Evolutionary conservation across 2,888 invertebrate genomes (phyloP).

Genomic region (Caenorhabditis uteleia): DNA sequence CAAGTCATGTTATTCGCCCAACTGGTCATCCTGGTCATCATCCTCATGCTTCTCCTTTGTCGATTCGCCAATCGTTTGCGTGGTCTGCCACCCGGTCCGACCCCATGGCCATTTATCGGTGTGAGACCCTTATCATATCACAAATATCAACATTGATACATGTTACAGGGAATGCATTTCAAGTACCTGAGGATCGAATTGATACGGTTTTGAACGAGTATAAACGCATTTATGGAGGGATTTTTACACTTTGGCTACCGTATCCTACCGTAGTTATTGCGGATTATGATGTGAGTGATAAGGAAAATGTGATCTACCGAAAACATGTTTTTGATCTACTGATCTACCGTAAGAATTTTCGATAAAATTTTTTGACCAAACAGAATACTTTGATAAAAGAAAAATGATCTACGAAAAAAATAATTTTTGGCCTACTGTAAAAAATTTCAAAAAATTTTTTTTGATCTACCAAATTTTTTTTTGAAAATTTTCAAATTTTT

Average conservation of each 20-base stretch:
- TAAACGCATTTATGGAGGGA: slow-evolving; percentile 39
- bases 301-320: background rate
- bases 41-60: slow-evolving; percentile 37
- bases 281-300: slow-evolving; percentile 43
- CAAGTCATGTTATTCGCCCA: slow-evolving; percentile 31
- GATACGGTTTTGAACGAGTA: slow-evolving; percentile 35
- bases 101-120: slow-evolving; percentile 47
- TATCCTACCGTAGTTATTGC: slow-evolving; percentile 45
- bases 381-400: too few species aligned
- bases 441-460: too few species aligned
- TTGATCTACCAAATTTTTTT: too few species aligned
- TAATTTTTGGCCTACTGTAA: too few species aligned
- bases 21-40: slow-evolving; percentile 28
- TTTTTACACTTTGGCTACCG: slow-evolving; percentile 50
- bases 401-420: too few species aligned
- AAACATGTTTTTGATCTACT: background rate
- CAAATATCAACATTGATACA: background rate
- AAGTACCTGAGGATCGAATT: slow-evolving; percentile 28
- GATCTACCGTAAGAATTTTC: too few species aligned
- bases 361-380: too few species aligned
- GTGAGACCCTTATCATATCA: background rate
- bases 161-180: slow-evolving; percentile 32
- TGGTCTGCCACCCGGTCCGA: slow-evolving; percentile 45
- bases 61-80: slow-evolving; percentile 37
- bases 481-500: too few species aligned